Evolutionary conservation across 2,113 vertebrate genomes (phyloP), one percentile per base, ranked within the genome.

Genomic region (Oophaga pumilio): DNA sequence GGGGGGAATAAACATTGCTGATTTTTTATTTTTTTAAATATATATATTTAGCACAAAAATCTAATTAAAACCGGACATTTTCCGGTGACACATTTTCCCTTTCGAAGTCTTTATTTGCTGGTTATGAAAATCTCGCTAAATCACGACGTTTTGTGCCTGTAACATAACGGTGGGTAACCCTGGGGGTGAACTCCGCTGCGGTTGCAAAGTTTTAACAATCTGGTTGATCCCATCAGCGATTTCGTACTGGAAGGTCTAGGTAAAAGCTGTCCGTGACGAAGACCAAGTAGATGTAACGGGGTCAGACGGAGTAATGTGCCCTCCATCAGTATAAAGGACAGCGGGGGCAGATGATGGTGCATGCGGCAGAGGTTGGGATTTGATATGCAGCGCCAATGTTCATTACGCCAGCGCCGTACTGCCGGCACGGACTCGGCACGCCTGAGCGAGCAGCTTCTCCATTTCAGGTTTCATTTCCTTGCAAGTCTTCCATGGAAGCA

Each of bases 401-500:
- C 43, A 77, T 77, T 86, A 86, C 59, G 52, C 14, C 24, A 33
- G 2, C 57, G 24, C 26, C 6, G 52, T 22, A 57, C 68, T 74
- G 84, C 13, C n/a, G 17, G n/a, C 1, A 49, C 9, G n/a, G 59
- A 57, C 84, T 24, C 84, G 64, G 6, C 84, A 66, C 59, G 74
- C 84, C 43, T 77, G 56, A 66, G 14, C 53, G 84, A 76, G 22
- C 74, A 18, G 74, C 69, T 85, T 60, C 79, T 82, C 17, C 17
- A 84, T 71, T 85, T 85, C 84, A 76, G 56, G 56, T 76, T 78
- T 78, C 60, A 86, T 86, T 78, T 86, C 59, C 84, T 66, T 50
- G 10, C 59, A 85, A 60, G 71, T 77, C n/a, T 22, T 86, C 59
- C 56, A 43, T 76, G 56, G 53, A 76, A 56, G 84, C 26, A 62